A percentile compares a stretch with the other conserved stretches of the same genome.
These are phyloP conservation scores for Nansenia antarctica DNA, from an alignment of 2,113 vertebrate genomes.

Conservation along the genomic window DNA sequence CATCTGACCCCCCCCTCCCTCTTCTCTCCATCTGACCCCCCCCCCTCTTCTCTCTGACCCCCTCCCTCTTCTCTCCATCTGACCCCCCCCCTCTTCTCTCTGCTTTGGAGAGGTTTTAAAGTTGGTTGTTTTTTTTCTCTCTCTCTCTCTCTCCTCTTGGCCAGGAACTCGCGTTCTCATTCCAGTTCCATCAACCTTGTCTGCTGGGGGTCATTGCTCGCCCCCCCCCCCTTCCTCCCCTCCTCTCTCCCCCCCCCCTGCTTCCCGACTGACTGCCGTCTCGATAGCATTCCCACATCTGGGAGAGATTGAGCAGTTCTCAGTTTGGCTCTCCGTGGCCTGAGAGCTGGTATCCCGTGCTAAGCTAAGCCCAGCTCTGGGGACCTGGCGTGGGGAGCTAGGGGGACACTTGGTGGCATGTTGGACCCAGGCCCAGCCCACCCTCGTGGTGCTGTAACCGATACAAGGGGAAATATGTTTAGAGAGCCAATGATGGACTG, in stretches of 20 bases:
- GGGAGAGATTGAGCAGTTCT: slow-evolving; percentile 60
- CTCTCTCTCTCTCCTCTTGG: slow-evolving; percentile 51
- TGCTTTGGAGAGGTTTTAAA: too few species aligned
- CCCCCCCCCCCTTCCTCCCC: neutral
- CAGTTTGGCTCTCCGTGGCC: slow-evolving; percentile 19
- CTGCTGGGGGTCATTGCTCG: slow-evolving; percentile 72
- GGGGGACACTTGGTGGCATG: slow-evolving; percentile 10
- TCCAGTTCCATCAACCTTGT: slow-evolving; percentile 65
- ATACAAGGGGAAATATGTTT: slow-evolving; percentile 4
- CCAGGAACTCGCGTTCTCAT: slow-evolving; percentile 52
- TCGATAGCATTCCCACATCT: slow-evolving; percentile 69
- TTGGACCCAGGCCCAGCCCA: neutral
- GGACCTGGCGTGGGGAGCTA: neutral
- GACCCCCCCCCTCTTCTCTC: neutral
- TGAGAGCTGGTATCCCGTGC: slow-evolving; percentile 6
- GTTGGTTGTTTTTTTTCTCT: slow-evolving; percentile 4
- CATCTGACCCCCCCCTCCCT: slow-evolving; percentile 8
- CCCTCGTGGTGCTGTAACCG: neutral
- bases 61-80: neutral
- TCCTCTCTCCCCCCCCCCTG: slow-evolving; percentile 3
- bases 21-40: neutral
- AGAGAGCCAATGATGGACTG: slow-evolving; percentile 24
- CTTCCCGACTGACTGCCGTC: slow-evolving; percentile 40
- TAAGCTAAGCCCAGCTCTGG: neutral
- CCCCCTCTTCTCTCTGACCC: neutral